These are phyloP conservation scores for Halocynthia roretzi DNA, from an alignment of 23 tunicate species.

Conservation along the genomic window DNA sequence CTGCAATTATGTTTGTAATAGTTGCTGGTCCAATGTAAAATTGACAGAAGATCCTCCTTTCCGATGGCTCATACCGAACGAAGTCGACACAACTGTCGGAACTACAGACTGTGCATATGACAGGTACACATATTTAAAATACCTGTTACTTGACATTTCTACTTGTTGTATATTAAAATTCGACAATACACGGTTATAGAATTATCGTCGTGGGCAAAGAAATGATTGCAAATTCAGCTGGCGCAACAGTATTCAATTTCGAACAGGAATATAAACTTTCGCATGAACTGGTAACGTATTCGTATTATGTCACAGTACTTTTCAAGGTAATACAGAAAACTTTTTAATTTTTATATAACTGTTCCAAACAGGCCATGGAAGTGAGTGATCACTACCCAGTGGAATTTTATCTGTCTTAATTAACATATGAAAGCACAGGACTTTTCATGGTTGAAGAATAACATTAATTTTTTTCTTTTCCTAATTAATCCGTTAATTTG, in stretches of 20 bases:
- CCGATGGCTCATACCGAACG: constrained; percentile 56
- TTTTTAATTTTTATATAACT: not conserved
- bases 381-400: constrained; percentile 96
- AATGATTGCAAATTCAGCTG: not conserved
- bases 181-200: not conserved
- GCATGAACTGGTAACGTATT: constrained; percentile 8
- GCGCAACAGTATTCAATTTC: constrained; percentile 11
- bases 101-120: constrained; percentile 88
- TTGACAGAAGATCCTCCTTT: constrained; percentile 53
- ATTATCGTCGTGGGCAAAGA: constrained; percentile 5
- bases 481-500: too few relatives aligned
- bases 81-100: constrained; percentile 73
- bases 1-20: constrained; percentile 71
- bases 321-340: not conserved
- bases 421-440: not conserved
- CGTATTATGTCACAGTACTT: not conserved
- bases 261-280: constrained; percentile 1
- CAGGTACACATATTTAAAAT: constrained; percentile 39
- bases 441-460: too few relatives aligned
- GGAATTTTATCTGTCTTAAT: constrained; percentile 35
- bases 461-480: too few relatives aligned
- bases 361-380: constrained; percentile 36
- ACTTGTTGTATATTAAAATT: not conserved
- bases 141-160: not conserved
- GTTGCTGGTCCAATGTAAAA: constrained; percentile 47